Percentiles rank a stretch among this genome's conserved stretches.
phyloP scores from a whole-genome alignment of 2,888 invertebrate species.

The Ctenicera cuprea region DNA sequence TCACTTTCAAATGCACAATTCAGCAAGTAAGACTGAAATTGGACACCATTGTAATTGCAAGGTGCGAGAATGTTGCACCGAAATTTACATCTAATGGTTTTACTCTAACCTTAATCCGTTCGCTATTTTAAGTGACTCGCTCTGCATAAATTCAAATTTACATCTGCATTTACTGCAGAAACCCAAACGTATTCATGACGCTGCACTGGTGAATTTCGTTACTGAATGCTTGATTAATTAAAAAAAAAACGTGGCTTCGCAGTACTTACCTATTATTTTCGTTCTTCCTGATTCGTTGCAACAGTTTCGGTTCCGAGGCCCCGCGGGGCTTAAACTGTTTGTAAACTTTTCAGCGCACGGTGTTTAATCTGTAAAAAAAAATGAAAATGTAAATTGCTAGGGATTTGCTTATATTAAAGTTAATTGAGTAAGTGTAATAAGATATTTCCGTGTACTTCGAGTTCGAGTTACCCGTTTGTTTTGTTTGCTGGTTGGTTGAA shows the following conservation, averaged over 20 bases:
- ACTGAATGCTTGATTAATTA: conserved; percentile 1
- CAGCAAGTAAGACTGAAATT: too few relatives aligned
- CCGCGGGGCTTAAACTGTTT: conserved; percentile 45
- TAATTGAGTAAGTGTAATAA: conserved; percentile 23
- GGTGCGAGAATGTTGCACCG: background rate
- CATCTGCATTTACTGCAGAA: background rate
- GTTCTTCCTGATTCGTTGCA: conserved; percentile 3
- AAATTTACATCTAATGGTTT: background rate
- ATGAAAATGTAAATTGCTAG: conserved; percentile 18
- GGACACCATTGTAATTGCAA: background rate
- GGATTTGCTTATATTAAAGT: conserved; percentile 18
- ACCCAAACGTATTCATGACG: background rate
- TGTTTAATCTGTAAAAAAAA: conserved; percentile 45
- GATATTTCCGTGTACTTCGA: background rate
- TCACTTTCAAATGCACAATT: too few relatives aligned
- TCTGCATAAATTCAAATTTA: conserved; percentile 6
- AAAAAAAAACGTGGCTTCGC: background rate
- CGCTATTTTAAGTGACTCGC: conserved; percentile 2
- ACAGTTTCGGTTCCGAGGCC: conserved; percentile 46
- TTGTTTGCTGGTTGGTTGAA: background rate
- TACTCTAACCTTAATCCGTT: conserved; percentile 8
- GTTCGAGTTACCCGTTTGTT: background rate
- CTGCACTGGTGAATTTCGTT: background rate
- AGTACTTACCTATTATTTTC: conserved; percentile 20
- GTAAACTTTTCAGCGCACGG: conserved; percentile 32